Percentiles rank a stretch among this genome's conserved stretches.
phyloP scores from a whole-genome alignment of 2,113 vertebrate genomes.

The Campylomormyrus tamandua region DNA sequence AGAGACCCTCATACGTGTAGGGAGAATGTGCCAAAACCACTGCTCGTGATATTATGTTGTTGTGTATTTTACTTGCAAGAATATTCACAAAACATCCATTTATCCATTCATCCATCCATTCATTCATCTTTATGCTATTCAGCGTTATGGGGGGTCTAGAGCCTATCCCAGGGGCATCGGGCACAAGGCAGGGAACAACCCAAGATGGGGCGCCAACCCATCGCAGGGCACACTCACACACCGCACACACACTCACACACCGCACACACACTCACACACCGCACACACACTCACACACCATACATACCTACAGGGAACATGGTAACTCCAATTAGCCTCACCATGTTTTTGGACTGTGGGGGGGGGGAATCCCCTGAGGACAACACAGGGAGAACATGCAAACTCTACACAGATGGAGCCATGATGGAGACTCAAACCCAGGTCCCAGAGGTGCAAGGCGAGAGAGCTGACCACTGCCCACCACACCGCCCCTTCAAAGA shows the following conservation, averaged over 20 bases:
- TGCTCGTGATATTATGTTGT: background rate
- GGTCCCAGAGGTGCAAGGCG: background rate
- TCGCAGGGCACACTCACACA: background rate
- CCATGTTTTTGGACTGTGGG: background rate
- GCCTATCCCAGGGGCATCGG: background rate
- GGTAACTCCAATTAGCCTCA: background rate
- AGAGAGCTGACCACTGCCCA: background rate
- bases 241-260: no score
- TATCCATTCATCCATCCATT: background rate
- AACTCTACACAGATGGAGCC: background rate
- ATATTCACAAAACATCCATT: background rate
- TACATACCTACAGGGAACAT: background rate
- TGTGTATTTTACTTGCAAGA: background rate
- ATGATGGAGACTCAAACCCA: background rate
- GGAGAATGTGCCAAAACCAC: background rate
- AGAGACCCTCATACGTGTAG: no score
- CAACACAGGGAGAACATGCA: background rate
- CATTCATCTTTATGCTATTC: background rate
- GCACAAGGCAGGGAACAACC: no score
- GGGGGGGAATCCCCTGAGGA: background rate
- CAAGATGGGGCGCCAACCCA: no score
- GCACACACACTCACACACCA: background rate
- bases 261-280: no score
- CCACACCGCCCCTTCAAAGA: background rate
- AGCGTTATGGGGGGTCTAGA: background rate